Percentiles rank a stretch among this genome's conserved stretches.
Evolutionary conservation across 1,140 invertebrate species (phyloP).

Genomic region (Heliconius eleuchia): DNA sequence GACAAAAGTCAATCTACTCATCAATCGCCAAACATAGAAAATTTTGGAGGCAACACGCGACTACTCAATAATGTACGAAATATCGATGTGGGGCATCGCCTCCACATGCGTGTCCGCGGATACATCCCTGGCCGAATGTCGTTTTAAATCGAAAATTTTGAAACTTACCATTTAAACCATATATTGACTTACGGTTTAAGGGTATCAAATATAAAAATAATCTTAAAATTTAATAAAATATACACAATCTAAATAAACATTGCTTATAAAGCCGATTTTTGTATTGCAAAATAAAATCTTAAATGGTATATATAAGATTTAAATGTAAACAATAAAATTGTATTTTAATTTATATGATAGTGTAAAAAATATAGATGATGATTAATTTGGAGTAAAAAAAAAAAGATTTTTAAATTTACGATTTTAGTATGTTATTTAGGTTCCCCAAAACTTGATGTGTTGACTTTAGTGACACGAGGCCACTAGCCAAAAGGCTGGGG

Average conservation of each 20-base stretch:
- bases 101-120: slow-evolving; percentile 55
- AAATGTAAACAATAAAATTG: neutral
- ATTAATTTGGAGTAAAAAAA: neutral
- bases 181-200: neutral
- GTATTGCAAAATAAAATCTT: neutral
- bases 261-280: neutral
- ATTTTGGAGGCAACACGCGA: slow-evolving; percentile 78
- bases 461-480: slow-evolving; percentile 51
- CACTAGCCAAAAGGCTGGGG: slow-evolving; percentile 47
- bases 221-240: neutral
- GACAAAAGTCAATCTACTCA: slow-evolving; percentile 81
- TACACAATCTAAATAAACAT: neutral
- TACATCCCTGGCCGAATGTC: slow-evolving; percentile 52
- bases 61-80: slow-evolving; percentile 79
- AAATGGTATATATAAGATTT: neutral
- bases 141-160: slow-evolving; percentile 46
- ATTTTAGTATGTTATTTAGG: slow-evolving; percentile 13
- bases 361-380: neutral
- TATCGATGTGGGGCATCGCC: slow-evolving; percentile 78
- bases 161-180: slow-evolving; percentile 35
- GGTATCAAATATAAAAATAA: neutral
- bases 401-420: neutral
- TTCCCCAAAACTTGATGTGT: slow-evolving; percentile 37
- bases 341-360: neutral
- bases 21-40: slow-evolving; percentile 80